A percentile compares a stretch with the other conserved stretches of the same genome.
Conservation (phyloP, 1,140 invertebrate species). For the Grapholita molesta region DNA sequence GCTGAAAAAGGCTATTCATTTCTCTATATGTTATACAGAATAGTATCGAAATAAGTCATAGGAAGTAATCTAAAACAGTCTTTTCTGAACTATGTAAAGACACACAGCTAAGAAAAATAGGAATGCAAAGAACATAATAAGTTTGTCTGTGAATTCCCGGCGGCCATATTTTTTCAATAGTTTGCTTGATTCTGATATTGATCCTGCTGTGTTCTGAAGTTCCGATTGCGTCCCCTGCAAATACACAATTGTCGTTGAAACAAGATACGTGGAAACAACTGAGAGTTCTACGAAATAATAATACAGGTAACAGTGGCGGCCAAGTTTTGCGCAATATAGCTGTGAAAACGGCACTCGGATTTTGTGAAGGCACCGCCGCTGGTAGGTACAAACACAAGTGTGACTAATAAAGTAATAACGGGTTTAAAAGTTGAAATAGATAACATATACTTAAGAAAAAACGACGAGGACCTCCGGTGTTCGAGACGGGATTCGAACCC, state of each 20-base stretch:
- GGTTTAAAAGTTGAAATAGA: no score
- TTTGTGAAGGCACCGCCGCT: no score
- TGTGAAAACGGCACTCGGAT: no score
- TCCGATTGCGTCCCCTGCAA: conserved; percentile 89
- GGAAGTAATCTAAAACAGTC: conserved; percentile 83
- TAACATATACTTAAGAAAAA: no score
- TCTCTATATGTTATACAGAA: background rate
- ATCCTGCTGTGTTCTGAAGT: conserved; percentile 89
- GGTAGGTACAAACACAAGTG: no score
- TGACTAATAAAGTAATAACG: no score
- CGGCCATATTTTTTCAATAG: conserved; percentile 96
- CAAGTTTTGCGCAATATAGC: no score
- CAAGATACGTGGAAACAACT: no score
- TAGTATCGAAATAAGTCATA: background rate
- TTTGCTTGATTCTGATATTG: conserved; percentile 93
- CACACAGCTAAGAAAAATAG: conserved; percentile 95
- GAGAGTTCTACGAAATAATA: no score
- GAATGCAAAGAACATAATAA: conserved; percentile 93
- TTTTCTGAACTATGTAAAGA: conserved; percentile 93
- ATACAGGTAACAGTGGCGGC: no score
- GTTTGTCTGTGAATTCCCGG: conserved; percentile 96
- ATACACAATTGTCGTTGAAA: background rate
- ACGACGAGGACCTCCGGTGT: no score
- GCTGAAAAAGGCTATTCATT: background rate
- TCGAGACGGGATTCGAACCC: no score